Percentiles rank a stretch among this genome's conserved stretches.
Conservation (phyloP, 2,113 vertebrate genomes). For the Lagopus leucura region DNA sequence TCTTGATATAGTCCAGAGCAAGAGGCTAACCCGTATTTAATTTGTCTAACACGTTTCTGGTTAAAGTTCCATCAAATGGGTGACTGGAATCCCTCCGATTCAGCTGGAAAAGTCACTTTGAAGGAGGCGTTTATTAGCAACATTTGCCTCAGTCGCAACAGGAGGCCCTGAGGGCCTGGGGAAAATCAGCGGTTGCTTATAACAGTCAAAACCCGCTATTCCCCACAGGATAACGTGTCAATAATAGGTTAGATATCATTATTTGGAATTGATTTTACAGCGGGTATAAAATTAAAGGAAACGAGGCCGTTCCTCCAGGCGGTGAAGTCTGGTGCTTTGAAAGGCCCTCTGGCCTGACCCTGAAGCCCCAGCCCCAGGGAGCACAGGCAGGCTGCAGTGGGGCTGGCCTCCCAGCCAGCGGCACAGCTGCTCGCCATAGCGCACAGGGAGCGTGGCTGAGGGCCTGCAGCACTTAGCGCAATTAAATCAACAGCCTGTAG, state of each 20-base stretch:
- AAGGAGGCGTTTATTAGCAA: conserved; percentile 81
- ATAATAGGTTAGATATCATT: conserved; percentile 49
- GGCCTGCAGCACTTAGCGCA: background rate
- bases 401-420: background rate
- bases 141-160: conserved; percentile 76
- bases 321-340: background rate
- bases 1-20: conserved; percentile 82
- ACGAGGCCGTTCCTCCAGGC: background rate
- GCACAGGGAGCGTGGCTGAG: background rate
- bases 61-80: conserved; percentile 79
- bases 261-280: conserved; percentile 57
- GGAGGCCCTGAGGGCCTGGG: conserved; percentile 74
- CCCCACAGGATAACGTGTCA: conserved; percentile 51
- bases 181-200: conserved; percentile 71
- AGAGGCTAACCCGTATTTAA: conserved; percentile 85
- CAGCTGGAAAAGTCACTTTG: conserved; percentile 77
- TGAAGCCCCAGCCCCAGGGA: background rate
- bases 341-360: background rate
- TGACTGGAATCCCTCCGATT: conserved; percentile 68
- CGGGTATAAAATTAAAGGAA: conserved; percentile 17
- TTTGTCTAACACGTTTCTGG: conserved; percentile 85
- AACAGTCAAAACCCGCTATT: conserved; percentile 52
- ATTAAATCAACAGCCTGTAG: background rate
- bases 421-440: background rate
- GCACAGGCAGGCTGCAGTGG: background rate